Evolutionary conservation across 2,888 invertebrate genomes (phyloP).

Genomic region (Athalia cordata): DNA sequence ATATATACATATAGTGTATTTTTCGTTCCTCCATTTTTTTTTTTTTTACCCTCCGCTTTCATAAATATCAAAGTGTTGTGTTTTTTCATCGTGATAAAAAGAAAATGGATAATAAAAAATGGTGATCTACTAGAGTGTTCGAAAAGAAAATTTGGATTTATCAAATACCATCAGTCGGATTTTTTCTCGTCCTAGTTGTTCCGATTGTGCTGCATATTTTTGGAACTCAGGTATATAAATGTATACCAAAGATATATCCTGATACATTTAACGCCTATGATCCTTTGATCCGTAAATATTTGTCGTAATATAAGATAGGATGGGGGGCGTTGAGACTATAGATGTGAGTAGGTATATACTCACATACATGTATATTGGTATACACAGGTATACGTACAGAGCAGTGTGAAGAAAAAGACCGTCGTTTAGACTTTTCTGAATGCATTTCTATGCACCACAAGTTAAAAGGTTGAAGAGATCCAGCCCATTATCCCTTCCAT

Average conservation of each 20-base stretch:
- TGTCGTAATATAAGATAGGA: neutral
- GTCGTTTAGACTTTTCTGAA: neutral
- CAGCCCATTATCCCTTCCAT: neutral
- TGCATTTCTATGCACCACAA: neutral
- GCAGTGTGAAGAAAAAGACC: neutral
- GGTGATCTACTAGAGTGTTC: too few species aligned
- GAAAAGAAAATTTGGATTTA: neutral
- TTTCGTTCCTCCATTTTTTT: too few species aligned
- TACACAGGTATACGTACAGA: too few species aligned
- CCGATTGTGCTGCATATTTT: neutral
- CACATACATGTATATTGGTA: too few species aligned
- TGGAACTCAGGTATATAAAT: conserved; percentile 5
- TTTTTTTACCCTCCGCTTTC: too few species aligned
- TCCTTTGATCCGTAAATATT: neutral
- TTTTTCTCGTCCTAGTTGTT: neutral
- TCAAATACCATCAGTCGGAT: neutral
- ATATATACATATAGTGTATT: too few species aligned
- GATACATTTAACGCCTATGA: neutral
- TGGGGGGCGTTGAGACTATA: neutral
- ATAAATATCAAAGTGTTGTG: too few species aligned
- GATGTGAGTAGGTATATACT: neutral
- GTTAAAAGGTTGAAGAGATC: neutral
- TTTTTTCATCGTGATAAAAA: too few species aligned
- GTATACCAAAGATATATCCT: neutral
- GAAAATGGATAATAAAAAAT: too few species aligned